A percentile compares a stretch with the other conserved stretches of the same genome.
phyloP scores from a whole-genome alignment of 1,140 invertebrate genomes.

The Drosophila subobscura region DNA sequence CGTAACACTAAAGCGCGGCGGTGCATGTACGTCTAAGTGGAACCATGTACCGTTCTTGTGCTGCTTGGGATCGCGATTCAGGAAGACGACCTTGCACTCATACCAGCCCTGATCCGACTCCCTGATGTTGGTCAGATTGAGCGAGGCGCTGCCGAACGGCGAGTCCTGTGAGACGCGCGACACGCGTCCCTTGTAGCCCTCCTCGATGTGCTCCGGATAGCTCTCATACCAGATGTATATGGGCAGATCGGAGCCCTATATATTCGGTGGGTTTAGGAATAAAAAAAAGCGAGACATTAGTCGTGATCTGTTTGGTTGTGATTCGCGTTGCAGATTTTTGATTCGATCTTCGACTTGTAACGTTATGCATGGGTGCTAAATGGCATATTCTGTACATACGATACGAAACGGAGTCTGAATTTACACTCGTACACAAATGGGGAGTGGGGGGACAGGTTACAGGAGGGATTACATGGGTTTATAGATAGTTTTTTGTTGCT shows the following conservation, averaged over 20 bases:
- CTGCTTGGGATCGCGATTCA: constrained; percentile 95
- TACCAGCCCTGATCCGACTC: constrained; percentile 98
- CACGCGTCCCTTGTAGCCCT: constrained; percentile 95
- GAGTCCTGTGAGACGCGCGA: constrained; percentile 93
- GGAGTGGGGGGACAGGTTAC: too few species aligned
- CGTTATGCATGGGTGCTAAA: constrained; percentile 6
- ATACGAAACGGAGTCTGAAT: constrained; percentile 1
- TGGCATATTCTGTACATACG: constrained; percentile 24
- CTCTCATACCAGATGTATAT: constrained; percentile 99
- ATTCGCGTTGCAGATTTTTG: background rate
- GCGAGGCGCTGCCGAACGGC: constrained; percentile 94
- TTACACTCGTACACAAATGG: too few species aligned
- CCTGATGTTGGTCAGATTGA: constrained; percentile 96
- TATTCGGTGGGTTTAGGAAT: constrained; percentile 5
- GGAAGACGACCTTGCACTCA: constrained; percentile 97
- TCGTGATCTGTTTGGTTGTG: background rate
- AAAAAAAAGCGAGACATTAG: constrained; percentile 10
- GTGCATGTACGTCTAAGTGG: constrained; percentile 96
- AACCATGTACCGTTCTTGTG: constrained; percentile 98
- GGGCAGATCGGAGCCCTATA: constrained; percentile 94
- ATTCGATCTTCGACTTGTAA: background rate
- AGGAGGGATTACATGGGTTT: too few species aligned
- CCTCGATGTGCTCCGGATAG: constrained; percentile 96
- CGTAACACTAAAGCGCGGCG: constrained; percentile 95
- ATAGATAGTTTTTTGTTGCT: too few species aligned